Percentiles rank a stretch among this genome's conserved stretches.
phyloP scores from a whole-genome alignment of 1,140 invertebrate genomes.

The Teleopsis dalmanni region DNA sequence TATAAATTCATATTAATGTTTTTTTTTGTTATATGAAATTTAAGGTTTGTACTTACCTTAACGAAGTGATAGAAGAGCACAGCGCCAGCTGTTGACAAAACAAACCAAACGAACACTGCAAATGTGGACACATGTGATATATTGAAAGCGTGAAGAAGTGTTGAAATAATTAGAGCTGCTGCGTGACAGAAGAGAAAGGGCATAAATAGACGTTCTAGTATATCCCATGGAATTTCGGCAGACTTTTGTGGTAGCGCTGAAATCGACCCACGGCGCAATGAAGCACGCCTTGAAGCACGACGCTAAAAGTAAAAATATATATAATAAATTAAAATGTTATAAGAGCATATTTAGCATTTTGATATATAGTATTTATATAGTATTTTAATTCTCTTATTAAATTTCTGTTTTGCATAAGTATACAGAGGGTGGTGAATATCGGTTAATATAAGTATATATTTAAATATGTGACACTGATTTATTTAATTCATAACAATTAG shows the following conservation, averaged over 20 bases:
- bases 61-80: conserved; percentile 74
- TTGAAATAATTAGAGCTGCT: conserved; percentile 62
- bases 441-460: too few species aligned
- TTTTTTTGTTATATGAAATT: too few species aligned
- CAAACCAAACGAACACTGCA: conserved; percentile 65
- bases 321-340: too few species aligned
- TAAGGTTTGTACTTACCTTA: conserved; percentile 70
- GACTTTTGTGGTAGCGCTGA: conserved; percentile 38
- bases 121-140: conserved; percentile 67
- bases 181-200: conserved; percentile 71
- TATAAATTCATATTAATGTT: too few species aligned
- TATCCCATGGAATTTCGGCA: conserved; percentile 65
- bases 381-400: too few species aligned
- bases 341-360: too few species aligned
- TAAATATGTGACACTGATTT: too few species aligned
- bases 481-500: too few species aligned
- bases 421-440: too few species aligned
- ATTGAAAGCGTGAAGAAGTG: conserved; percentile 59
- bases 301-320: conserved; percentile 23
- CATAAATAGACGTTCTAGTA: conserved; percentile 67
- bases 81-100: conserved; percentile 59
- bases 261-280: conserved; percentile 37
- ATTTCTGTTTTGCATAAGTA: too few species aligned
- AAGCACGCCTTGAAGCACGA: conserved; percentile 37
- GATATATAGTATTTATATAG: too few species aligned